Base-by-base conservation (phyloP, 1,140 invertebrate species). In the Eumeta japonica region DNA sequence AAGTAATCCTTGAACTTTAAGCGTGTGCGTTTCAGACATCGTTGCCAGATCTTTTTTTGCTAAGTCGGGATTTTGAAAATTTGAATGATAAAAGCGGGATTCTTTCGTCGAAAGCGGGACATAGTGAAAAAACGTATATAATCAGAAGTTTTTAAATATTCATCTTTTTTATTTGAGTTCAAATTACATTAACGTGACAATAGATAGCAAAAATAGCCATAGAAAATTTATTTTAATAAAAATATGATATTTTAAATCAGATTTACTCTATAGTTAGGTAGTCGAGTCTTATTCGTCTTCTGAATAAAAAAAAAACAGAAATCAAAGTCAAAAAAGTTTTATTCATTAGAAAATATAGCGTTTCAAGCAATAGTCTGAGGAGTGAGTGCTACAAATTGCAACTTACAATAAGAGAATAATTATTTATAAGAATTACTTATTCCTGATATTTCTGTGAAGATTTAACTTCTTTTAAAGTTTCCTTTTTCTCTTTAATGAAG, bases 131-230 rank as follows among this genome's bases (percentile, higher is more conserved):
- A n/a, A n/a, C n/a, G n/a, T n/a, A n/a, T n/a, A n/a, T n/a, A n/a
- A n/a, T n/a, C n/a, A n/a, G n/a, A n/a, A n/a, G 16, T 35, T 35
- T 10, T 18, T 18, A 35, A 20, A 20, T 18, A 35, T 35, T 35
- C 14, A 35, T 35, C 18, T 35, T 18, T 18, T 35, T 18, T 7
- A 12, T 17, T 35, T 10, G 3, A 11, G n/a, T 17, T 10, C n/a
- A 35, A 18, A 16, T 35, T 35, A 35, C 7, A 17, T 17, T 35
- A 18, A 35, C 18, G 15, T 35, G 18, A 18, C 16, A 35, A 35
- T 35, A 17, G 7, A 35, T 20, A 18, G 18, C 18, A 35, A 17
- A 18, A 35, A 35, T 35, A 35, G 33, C 33, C 33, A 18, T 20
- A 17, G 33, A 17, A 2, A n/a, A 35, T 30, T 7, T 30, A 11